A percentile compares a stretch with the other conserved stretches of the same genome.
Evolutionary conservation across 2,797 vertebrate genomes (phyloP).

Genomic region (Acanthiza pusilla): DNA sequence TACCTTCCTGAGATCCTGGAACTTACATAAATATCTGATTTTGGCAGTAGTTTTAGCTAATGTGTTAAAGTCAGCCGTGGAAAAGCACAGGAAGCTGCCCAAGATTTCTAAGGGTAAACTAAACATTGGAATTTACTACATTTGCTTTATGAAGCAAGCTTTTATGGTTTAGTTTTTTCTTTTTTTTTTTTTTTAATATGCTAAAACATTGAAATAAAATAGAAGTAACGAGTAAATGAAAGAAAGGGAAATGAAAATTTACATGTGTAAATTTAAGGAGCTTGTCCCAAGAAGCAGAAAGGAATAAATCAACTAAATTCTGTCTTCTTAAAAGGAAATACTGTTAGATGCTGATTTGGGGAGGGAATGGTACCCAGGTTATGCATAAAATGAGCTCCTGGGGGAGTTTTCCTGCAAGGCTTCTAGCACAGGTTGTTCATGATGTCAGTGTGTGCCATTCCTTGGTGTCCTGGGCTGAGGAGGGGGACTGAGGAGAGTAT

Average conservation of each 20-base stretch:
- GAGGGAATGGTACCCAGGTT: not conserved
- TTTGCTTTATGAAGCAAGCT: not conserved
- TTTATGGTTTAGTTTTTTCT: not conserved
- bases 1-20: not conserved
- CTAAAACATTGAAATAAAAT: not conserved
- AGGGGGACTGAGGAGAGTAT: not conserved
- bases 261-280: not conserved
- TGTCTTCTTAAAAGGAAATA: not conserved
- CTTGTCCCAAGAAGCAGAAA: not conserved
- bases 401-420: not conserved
- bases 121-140: not conserved
- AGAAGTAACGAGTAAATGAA: not conserved
- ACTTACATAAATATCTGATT: not conserved
- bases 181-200: not conserved
- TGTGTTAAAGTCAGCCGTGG: not conserved
- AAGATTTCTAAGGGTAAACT: not conserved
- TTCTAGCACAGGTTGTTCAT: not conserved
- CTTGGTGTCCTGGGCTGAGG: not conserved
- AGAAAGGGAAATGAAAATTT: not conserved
- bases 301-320: not conserved
- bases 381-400: not conserved
- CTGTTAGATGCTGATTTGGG: not conserved
- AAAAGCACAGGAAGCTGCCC: not conserved
- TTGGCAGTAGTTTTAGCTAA: slow-evolving; percentile 1
- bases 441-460: not conserved